Conservation (phyloP, 2,888 invertebrate genomes). For the Scrobipalpa costella region DNA sequence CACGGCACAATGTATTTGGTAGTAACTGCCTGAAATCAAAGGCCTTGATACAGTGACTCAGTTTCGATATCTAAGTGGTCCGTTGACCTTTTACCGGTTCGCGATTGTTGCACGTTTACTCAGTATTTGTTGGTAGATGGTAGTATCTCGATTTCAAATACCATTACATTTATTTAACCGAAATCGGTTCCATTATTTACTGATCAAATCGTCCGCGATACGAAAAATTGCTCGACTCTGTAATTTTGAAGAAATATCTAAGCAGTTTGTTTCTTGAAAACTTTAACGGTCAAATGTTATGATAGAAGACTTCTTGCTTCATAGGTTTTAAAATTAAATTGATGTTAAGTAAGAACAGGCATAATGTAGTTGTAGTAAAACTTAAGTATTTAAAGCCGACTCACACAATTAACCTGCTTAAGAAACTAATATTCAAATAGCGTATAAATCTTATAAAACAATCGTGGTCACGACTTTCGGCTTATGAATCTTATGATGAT, state of each 20-base stretch:
- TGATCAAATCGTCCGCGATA: neutral
- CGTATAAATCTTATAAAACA: neutral
- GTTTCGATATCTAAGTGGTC: conserved; percentile 73
- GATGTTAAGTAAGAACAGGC: too few species aligned
- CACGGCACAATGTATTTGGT: conserved; percentile 39
- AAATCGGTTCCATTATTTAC: conserved; percentile 6
- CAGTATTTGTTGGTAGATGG: conserved; percentile 34
- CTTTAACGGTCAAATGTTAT: neutral
- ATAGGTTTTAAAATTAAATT: too few species aligned
- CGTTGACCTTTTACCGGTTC: conserved; percentile 74
- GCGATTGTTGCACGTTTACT: conserved; percentile 58
- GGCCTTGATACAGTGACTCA: conserved; percentile 78
- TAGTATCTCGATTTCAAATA: conserved; percentile 30
- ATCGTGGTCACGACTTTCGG: neutral
- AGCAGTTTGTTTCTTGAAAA: neutral
- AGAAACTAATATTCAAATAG: neutral
- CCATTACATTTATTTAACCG: neutral
- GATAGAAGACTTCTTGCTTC: too few species aligned
- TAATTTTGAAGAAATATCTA: neutral
- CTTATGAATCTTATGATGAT: conserved; percentile 16
- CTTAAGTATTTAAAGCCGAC: too few species aligned
- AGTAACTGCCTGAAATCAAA: conserved; percentile 64
- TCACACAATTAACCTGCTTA: neutral
- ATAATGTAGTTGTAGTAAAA: too few species aligned
- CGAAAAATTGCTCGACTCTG: neutral